These are phyloP conservation scores for Parnassius apollo DNA, from an alignment of 2,888 invertebrate genomes.

Conservation along the genomic window DNA sequence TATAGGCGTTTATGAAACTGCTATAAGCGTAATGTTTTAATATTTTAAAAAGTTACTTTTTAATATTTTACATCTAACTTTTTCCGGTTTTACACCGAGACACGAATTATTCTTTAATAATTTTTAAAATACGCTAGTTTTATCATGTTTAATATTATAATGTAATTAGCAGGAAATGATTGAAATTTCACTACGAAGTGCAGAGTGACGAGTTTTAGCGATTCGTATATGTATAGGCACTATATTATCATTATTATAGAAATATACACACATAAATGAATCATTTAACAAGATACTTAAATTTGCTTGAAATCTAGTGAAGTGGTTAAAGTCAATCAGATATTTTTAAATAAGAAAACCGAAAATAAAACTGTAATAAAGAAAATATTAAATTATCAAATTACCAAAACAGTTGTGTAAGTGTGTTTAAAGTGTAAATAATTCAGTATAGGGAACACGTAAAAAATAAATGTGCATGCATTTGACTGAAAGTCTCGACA, in stretches of 20 bases:
- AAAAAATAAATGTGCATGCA: constrained; percentile 24
- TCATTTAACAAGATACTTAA: constrained; percentile 65
- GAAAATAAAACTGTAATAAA: constrained; percentile 30
- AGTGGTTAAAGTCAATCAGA: constrained; percentile 32
- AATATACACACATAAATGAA: constrained; percentile 47
- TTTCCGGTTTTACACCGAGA: constrained; percentile 63
- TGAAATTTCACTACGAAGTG: constrained; percentile 68
- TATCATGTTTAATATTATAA: constrained; percentile 54
- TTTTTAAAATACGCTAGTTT: constrained; percentile 48
- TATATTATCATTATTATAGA: constrained; percentile 42
- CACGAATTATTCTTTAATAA: constrained; percentile 49
- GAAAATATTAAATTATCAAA: constrained; percentile 31
- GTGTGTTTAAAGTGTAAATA: constrained; percentile 23
- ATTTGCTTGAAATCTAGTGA: constrained; percentile 70
- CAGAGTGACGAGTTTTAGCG: constrained; percentile 54
- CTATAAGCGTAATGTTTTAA: constrained; percentile 53
- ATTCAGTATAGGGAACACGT: background rate
- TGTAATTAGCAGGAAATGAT: constrained; percentile 63
- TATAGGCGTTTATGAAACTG: constrained; percentile 61
- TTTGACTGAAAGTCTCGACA: constrained; percentile 12
- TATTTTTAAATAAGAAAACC: constrained; percentile 25
- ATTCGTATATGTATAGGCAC: constrained; percentile 48
- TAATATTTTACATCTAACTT: constrained; percentile 49
- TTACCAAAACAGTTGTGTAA: constrained; percentile 30
- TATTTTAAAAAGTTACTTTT: constrained; percentile 41